Evolutionary conservation across 37 sponge, comb jelly and placozoan genomes (phyloP).

Genomic region (Cliona cf. orientalis): DNA sequence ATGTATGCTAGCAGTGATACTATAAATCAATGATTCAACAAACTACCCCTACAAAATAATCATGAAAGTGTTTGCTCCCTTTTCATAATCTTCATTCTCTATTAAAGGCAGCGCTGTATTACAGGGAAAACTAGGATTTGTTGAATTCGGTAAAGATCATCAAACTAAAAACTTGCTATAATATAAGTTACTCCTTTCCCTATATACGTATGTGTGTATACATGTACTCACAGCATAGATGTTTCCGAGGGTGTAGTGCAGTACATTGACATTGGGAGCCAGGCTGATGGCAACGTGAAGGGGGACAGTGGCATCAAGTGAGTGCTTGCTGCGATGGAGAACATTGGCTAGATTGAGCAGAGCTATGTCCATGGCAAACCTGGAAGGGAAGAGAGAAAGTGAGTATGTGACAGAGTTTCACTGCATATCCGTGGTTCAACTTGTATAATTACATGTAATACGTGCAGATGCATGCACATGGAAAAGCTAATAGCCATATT

Average conservation of each 20-base stretch:
- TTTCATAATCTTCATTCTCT: too few species aligned
- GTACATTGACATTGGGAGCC: constrained; percentile 42
- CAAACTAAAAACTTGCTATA: too few species aligned
- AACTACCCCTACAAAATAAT: too few species aligned
- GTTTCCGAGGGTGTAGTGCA: constrained; percentile 76
- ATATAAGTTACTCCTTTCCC: too few species aligned
- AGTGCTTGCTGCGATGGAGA: constrained; percentile 58
- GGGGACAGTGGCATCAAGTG: constrained; percentile 57
- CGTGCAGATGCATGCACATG: constrained; percentile 1
- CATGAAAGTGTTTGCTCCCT: too few species aligned
- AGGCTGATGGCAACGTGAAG: constrained; percentile 46
- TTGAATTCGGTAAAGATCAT: too few species aligned
- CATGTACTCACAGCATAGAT: constrained; percentile 75
- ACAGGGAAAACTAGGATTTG: too few species aligned
- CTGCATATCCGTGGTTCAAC: background rate
- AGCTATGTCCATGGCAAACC: constrained; percentile 60
- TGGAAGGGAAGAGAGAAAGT: constrained; percentile 2
- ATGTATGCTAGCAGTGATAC: too few species aligned
- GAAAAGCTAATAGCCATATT: too few species aligned
- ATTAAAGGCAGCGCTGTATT: too few species aligned
- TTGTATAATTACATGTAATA: background rate
- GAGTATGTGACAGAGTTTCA: background rate
- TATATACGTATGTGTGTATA: background rate
- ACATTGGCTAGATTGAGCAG: constrained; percentile 79
- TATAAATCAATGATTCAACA: too few species aligned